Conservation (phyloP, 2,797 vertebrate species). For the Darevskia mixta region DNA sequence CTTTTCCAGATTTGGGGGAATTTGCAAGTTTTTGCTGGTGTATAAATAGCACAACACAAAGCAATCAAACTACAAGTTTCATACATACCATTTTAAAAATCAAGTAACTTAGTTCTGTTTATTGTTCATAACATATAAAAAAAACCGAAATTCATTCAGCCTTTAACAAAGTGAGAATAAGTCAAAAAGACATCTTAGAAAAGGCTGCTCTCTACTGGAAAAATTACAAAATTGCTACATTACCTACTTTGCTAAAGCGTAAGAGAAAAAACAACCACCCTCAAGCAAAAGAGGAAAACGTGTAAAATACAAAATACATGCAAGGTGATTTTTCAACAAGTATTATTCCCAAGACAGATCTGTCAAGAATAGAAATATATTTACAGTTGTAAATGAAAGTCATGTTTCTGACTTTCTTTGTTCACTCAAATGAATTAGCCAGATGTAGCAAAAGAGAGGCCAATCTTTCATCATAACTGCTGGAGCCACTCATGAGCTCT, state of each 20-base stretch:
- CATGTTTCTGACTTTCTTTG: slow-evolving; percentile 8
- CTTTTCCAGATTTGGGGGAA: background rate
- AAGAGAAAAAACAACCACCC: background rate
- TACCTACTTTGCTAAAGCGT: slow-evolving; percentile 14
- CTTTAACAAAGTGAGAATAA: slow-evolving; percentile 16
- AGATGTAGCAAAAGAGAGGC: background rate
- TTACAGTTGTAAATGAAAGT: background rate
- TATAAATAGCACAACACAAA: slow-evolving; percentile 25
- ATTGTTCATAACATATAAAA: background rate
- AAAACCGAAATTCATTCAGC: background rate
- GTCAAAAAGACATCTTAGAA: slow-evolving; percentile 51
- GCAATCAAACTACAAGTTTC: slow-evolving; percentile 22
- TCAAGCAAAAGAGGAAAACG: slow-evolving; percentile 13
- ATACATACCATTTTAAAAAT: slow-evolving; percentile 10
- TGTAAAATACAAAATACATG: slow-evolving; percentile 6
- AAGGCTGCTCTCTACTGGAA: slow-evolving; percentile 77
- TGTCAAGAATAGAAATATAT: slow-evolving; percentile 1
- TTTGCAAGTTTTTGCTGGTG: slow-evolving; percentile 23
- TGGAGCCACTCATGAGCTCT: background rate
- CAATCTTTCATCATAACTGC: background rate
- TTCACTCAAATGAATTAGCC: slow-evolving; percentile 12
- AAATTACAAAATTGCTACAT: slow-evolving; percentile 52
- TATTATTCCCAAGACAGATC: background rate
- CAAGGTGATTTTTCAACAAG: slow-evolving; percentile 18
- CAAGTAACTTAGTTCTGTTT: slow-evolving; percentile 2